phyloP scores from a whole-genome alignment of 2,113 vertebrate species.

The Gnathonemus echidnorhynchus region DNA sequence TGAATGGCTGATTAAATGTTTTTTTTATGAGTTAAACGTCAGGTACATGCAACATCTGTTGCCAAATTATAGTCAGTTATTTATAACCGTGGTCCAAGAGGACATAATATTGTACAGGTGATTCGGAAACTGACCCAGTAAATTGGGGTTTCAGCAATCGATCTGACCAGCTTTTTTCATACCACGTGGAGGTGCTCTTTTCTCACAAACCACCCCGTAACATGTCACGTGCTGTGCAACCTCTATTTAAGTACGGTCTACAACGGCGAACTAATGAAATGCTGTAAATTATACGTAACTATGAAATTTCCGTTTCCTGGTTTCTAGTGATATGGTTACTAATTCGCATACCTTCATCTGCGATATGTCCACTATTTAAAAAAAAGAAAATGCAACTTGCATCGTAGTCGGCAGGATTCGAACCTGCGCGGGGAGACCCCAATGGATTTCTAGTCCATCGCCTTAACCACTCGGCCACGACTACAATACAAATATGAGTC shows the following conservation, averaged over 20 bases:
- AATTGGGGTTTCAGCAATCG: neutral
- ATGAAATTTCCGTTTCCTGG: neutral
- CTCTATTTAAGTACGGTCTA: neutral
- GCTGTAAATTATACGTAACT: neutral
- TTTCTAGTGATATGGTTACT: neutral
- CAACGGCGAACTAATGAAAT: neutral
- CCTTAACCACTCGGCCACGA: conserved; percentile 88
- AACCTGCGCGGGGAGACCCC: conserved; percentile 80
- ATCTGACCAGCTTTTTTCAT: neutral
- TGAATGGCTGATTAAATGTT: neutral
- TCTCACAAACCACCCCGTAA: neutral
- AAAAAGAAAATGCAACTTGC: neutral
- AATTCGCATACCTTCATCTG: neutral
- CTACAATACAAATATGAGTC: conserved; percentile 45
- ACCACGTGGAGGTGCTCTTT: conserved; percentile 18
- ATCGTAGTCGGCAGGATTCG: conserved; percentile 86
- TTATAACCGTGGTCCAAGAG: neutral
- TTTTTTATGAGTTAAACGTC: neutral
- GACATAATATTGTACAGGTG: neutral
- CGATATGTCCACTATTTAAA: neutral
- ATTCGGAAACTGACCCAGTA: neutral
- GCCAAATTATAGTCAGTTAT: neutral
- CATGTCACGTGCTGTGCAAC: neutral
- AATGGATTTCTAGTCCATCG: conserved; percentile 80
- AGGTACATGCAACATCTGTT: neutral